Percentiles rank a stretch among this genome's conserved stretches.
Evolutionary conservation across 2,797 vertebrate species (phyloP).

Genomic region (Agapornis canus): DNA sequence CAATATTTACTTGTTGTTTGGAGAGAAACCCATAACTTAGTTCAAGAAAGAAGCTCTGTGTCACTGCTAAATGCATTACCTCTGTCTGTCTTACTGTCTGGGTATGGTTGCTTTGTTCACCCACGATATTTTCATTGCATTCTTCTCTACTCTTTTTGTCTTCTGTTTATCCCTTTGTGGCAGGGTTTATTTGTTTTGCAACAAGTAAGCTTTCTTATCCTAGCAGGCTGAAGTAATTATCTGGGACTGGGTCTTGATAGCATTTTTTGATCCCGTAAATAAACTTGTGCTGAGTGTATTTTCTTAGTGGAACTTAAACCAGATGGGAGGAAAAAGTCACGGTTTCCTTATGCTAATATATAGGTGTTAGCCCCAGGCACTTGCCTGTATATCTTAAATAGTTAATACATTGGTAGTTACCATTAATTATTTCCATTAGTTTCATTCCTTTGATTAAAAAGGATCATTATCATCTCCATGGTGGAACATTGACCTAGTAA

Average conservation of each 20-base stretch:
- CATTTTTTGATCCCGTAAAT: neutral
- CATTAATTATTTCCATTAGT: neutral
- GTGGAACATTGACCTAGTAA: neutral
- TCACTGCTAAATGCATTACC: neutral
- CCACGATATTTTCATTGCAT: neutral
- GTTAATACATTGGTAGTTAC: neutral
- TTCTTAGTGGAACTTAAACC: neutral
- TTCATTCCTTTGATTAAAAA: constrained; percentile 2
- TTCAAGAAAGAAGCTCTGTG: neutral
- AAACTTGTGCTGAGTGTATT: neutral
- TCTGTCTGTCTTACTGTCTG: neutral
- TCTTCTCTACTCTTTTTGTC: neutral
- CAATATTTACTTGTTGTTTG: neutral
- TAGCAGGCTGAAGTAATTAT: neutral
- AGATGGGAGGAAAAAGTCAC: neutral
- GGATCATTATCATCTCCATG: neutral
- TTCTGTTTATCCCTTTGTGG: neutral
- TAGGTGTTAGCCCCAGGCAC: neutral
- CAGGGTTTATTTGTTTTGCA: neutral
- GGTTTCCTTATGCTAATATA: neutral
- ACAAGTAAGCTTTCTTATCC: neutral
- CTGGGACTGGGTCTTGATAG: neutral
- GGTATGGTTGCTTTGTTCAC: neutral
- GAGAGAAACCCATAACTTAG: neutral
- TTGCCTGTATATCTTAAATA: neutral